A percentile compares a stretch with the other conserved stretches of the same genome.
Evolutionary conservation across 2,888 invertebrate genomes (phyloP).

Genomic region (Eueremaeus valkanovi): DNA sequence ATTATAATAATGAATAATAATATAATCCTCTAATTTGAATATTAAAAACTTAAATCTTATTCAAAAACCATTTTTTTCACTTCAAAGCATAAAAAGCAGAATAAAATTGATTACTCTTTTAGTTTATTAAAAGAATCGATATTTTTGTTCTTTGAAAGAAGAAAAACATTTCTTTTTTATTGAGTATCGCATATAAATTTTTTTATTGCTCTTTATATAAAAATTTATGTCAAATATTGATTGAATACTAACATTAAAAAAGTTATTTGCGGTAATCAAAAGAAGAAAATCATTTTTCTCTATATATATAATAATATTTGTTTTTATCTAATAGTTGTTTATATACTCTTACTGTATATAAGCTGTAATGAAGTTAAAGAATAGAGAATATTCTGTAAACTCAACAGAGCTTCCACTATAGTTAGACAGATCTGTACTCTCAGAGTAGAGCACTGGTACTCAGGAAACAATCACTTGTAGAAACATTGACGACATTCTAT

Average conservation of each 20-base stretch:
- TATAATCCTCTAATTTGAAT: conserved; percentile 2
- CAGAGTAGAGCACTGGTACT: neutral
- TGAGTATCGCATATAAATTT: neutral
- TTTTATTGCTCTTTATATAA: conserved; percentile 12
- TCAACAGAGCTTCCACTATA: neutral
- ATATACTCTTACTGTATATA: neutral
- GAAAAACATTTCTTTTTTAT: conserved; percentile 5
- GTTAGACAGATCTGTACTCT: neutral
- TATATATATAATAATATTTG: conserved; percentile 22
- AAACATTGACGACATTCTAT: neutral
- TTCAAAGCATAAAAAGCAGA: neutral
- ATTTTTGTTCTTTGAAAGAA: neutral
- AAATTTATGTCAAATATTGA: conserved; percentile 30
- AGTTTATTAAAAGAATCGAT: neutral
- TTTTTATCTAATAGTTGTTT: conserved; percentile 10
- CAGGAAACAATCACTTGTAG: conserved; percentile 17
- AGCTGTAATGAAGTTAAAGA: neutral
- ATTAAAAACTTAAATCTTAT: neutral
- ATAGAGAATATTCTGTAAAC: conserved; percentile 1
- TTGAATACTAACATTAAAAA: neutral
- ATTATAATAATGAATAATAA: neutral
- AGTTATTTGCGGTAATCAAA: neutral
- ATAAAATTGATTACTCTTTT: neutral
- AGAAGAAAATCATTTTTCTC: conserved; percentile 8
- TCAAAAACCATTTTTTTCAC: neutral